Evolutionary conservation across 2,113 vertebrate genomes (phyloP).

Genomic region (Tichodroma muraria): DNA sequence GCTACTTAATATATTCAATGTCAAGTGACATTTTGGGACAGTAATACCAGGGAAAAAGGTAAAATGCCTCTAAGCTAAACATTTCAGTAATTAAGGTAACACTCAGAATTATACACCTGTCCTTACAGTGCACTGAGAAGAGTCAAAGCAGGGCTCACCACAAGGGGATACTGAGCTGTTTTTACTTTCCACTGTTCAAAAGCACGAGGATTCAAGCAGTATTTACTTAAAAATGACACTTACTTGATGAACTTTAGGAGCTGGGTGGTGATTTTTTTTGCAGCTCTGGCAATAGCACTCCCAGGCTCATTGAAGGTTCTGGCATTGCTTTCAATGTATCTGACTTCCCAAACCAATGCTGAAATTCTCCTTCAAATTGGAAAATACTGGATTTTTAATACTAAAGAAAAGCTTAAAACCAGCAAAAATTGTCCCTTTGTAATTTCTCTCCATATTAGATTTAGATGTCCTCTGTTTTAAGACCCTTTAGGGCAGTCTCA

Average conservation of each 20-base stretch:
- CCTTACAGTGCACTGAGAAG: neutral
- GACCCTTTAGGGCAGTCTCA: neutral
- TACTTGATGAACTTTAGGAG: constrained; percentile 94
- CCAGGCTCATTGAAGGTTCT: constrained; percentile 93
- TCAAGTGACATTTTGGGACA: neutral
- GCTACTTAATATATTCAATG: neutral
- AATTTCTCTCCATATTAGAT: neutral
- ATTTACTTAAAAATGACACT: constrained; percentile 23
- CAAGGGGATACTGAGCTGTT: neutral
- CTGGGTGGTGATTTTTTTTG: constrained; percentile 89
- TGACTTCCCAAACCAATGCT: constrained; percentile 93
- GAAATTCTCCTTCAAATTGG: constrained; percentile 82
- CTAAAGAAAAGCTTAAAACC: neutral
- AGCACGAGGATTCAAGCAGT: neutral
- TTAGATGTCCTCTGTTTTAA: neutral
- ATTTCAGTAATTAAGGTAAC: neutral
- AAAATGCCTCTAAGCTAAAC: neutral
- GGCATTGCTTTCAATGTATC: constrained; percentile 91
- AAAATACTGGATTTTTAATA: neutral
- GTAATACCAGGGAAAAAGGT: neutral
- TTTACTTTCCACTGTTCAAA: neutral
- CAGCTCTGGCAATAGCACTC: constrained; percentile 91
- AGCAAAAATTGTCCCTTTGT: neutral
- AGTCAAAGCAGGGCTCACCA: neutral
- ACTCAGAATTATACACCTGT: neutral